These are phyloP conservation scores for Pygoscelis adeliae DNA, from an alignment of 2,113 vertebrate genomes.

Conservation along the genomic window DNA sequence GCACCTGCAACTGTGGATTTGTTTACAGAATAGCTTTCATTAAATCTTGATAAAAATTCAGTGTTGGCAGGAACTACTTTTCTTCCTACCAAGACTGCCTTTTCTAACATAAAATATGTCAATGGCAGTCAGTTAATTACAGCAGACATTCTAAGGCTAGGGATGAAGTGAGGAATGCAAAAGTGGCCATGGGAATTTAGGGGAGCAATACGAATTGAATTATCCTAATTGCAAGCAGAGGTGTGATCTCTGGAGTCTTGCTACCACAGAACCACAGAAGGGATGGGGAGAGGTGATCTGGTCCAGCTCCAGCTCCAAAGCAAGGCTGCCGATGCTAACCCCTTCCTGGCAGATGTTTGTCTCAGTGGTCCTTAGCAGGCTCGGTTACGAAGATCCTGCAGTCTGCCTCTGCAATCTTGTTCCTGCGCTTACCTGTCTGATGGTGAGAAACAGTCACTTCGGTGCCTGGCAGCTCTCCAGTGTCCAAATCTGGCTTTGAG, in stretches of 20 bases:
- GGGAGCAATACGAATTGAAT: not conserved
- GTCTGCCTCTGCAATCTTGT: not conserved
- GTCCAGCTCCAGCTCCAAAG: not conserved
- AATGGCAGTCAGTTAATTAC: not conserved
- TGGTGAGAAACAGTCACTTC: not conserved
- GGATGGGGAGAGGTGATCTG: not conserved
- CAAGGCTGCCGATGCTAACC: not conserved
- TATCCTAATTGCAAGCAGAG: not conserved
- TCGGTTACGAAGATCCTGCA: fast-evolving
- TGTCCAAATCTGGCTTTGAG: not conserved
- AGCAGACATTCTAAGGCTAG: not conserved
- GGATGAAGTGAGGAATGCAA: not conserved
- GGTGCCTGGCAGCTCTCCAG: not conserved
- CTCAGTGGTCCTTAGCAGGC: not conserved
- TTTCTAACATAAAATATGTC: not conserved
- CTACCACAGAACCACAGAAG: not conserved
- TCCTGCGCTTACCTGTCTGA: not conserved
- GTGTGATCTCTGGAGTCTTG: not conserved
- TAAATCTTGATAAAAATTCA: not conserved
- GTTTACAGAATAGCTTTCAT: not conserved
- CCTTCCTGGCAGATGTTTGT: not conserved
- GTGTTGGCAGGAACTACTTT: not conserved
- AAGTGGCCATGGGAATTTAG: not conserved
- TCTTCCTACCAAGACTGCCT: not conserved
- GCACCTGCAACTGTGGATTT: not conserved